Evolutionary conservation across 1,140 invertebrate species (phyloP).

Genomic region (Cheumatopsyche charites): DNA sequence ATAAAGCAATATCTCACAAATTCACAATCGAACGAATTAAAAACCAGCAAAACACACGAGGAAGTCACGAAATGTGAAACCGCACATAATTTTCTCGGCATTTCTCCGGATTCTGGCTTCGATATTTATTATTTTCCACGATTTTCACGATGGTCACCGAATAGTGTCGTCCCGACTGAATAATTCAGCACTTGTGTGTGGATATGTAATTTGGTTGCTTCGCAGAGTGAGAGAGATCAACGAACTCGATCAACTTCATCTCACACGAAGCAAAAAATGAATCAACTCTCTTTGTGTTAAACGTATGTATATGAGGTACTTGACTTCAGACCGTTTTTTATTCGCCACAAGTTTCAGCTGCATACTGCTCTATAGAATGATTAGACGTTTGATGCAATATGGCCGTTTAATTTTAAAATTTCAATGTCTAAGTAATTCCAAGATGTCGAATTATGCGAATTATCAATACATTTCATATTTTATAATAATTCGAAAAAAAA

Average conservation of each 20-base stretch:
- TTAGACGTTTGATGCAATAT: no score
- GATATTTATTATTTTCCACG: constrained; percentile 1
- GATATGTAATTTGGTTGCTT: constrained; percentile 39
- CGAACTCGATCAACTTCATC: constrained; percentile 39
- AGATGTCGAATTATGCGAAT: no score
- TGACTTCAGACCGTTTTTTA: constrained; percentile 7
- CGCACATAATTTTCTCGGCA: neutral
- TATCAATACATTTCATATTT: no score
- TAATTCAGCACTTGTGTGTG: constrained; percentile 37
- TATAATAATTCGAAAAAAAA: no score
- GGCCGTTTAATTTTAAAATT: no score
- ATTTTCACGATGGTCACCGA: neutral
- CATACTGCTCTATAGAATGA: no score
- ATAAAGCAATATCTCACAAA: no score
- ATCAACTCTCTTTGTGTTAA: constrained; percentile 27
- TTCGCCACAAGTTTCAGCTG: neutral
- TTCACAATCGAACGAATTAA: no score
- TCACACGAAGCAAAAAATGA: constrained; percentile 38
- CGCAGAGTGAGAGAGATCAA: constrained; percentile 14
- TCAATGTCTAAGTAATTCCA: no score
- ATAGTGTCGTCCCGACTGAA: constrained; percentile 32
- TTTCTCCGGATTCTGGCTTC: neutral
- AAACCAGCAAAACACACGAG: no score
- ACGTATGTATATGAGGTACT: neutral
- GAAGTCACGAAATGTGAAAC: no score